Percentiles rank a stretch among this genome's conserved stretches.
Evolutionary conservation across 1,140 invertebrate genomes (phyloP).

Genomic region (Coptotermes formosanus): DNA sequence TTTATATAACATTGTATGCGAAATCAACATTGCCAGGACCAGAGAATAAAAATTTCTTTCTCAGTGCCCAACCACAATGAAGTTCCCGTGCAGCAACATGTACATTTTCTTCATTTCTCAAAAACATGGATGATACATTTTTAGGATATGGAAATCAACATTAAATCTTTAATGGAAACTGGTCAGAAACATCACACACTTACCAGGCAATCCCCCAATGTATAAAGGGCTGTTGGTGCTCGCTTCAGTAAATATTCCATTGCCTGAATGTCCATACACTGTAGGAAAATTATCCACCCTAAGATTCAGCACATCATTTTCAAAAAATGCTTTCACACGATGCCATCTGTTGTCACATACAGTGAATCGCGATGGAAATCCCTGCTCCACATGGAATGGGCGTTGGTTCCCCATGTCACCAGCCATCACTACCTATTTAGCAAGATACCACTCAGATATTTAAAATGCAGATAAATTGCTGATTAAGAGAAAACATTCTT

Average conservation of each 20-base stretch:
- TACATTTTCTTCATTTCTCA: no score
- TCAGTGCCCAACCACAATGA: no score
- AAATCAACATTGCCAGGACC: no score
- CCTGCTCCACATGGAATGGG: slow-evolving; percentile 57
- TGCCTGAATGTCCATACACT: slow-evolving; percentile 51
- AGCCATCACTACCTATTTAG: slow-evolving; percentile 61
- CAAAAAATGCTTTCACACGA: slow-evolving; percentile 70
- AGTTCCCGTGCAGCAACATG: no score
- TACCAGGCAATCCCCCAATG: slow-evolving; percentile 84
- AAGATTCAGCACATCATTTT: slow-evolving; percentile 65
- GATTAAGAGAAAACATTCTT: no score
- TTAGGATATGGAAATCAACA: slow-evolving; percentile 27
- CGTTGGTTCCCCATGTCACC: slow-evolving; percentile 65
- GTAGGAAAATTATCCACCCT: slow-evolving; percentile 67
- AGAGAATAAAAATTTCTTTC: no score
- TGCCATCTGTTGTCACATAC: slow-evolving; percentile 90
- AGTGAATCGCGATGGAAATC: slow-evolving; percentile 60
- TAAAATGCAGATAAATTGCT: no score
- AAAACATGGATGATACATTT: no score
- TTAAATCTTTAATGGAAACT: slow-evolving; percentile 30
- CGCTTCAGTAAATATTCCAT: slow-evolving; percentile 49
- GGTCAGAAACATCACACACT: slow-evolving; percentile 25
- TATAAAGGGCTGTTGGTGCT: slow-evolving; percentile 66
- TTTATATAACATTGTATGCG: no score
- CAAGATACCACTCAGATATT: no score